A percentile compares a stretch with the other conserved stretches of the same genome.
phyloP scores from a whole-genome alignment of 2,797 vertebrate genomes.

The Rhynchotus rufescens region DNA sequence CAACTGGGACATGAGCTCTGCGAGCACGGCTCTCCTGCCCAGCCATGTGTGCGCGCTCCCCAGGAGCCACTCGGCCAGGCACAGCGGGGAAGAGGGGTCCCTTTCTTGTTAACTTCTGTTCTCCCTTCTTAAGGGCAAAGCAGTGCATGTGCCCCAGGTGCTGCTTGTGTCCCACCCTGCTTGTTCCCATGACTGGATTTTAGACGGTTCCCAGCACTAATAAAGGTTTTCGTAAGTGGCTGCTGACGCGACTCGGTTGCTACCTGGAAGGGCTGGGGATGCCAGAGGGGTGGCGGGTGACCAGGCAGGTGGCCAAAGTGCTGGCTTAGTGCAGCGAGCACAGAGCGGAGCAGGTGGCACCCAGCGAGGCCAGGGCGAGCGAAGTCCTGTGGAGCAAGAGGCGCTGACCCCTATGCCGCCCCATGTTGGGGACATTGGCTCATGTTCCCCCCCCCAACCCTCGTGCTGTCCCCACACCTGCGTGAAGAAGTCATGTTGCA shows the following conservation, averaged over 20 bases:
- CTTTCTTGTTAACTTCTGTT: neutral
- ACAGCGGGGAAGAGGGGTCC: neutral
- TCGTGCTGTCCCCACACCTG: neutral
- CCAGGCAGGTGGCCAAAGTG: no score
- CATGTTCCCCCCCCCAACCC: no score
- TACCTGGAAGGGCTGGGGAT: neutral
- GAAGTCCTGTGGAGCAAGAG: slow-evolving; percentile 58
- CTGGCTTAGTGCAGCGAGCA: neutral
- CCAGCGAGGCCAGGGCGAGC: slow-evolving; percentile 46
- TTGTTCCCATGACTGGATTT: slow-evolving; percentile 24
- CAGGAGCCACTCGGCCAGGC: no score
- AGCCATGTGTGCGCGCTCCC: no score
- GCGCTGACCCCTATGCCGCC: accelerated
- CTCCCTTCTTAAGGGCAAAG: neutral
- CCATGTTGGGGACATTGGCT: accelerated
- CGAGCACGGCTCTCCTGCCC: no score
- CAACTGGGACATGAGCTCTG: no score
- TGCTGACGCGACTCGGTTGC: accelerated
- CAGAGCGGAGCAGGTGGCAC: neutral
- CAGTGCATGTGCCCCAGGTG: neutral
- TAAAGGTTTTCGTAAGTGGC: slow-evolving; percentile 36
- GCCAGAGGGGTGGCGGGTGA: neutral
- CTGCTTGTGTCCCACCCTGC: neutral
- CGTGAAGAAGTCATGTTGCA: slow-evolving; percentile 69
- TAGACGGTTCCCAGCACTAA: slow-evolving; percentile 29